Base-by-base conservation (phyloP, 2,113 vertebrate genomes). In the Cichladusa arquata region DNA sequence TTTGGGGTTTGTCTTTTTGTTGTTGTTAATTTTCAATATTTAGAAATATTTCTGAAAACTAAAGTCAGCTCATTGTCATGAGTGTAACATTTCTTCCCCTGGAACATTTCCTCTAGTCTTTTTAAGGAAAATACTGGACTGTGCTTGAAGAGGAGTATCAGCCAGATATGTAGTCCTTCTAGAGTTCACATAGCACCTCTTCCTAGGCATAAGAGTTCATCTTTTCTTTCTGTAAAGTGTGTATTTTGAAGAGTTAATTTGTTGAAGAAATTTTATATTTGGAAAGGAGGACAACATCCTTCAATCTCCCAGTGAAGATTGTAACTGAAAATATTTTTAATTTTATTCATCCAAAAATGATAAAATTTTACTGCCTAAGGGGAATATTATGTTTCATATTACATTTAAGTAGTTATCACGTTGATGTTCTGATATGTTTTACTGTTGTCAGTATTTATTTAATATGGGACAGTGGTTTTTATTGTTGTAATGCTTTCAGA, bases 41-140 rank as follows among this genome's bases (percentile, higher is more conserved):
- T 61, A 28, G 29, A 65, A 86, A 62, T 84, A 11, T 81, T 92
- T 92, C 73, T 81, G 71, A 79, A 94, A 94, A 86, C 48, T 25
- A 29, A 87, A 79, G 47, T 42, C 34, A 47, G 14, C 17, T 71
- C 33, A 8, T 60, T 93, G 77, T 77, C 22, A 73, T 4, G 16
- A 78, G 28, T 12, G 15, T 61, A 87, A 22, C 2, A 4, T 38
- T 89, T 66, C 15, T 90, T 94, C n/a, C 25, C 17, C 15, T 84
- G 74, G n/a, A n/a, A 33, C 18, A 11, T 58, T 91, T 83, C 16
- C 22, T 70, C 31, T 72, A 19, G 44, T 51, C 78, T 80, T 6
- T 78, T 91, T 86, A 90, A 38, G 50, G 58, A 72, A 54, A 48
- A 44, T 12, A n/a, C 14, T 57, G 70, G 36, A 33, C 20, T 65